Evolutionary conservation across 35 echinoderm and acorn worm species (phyloP).

Genomic region (Eucidaris tribuloides): DNA sequence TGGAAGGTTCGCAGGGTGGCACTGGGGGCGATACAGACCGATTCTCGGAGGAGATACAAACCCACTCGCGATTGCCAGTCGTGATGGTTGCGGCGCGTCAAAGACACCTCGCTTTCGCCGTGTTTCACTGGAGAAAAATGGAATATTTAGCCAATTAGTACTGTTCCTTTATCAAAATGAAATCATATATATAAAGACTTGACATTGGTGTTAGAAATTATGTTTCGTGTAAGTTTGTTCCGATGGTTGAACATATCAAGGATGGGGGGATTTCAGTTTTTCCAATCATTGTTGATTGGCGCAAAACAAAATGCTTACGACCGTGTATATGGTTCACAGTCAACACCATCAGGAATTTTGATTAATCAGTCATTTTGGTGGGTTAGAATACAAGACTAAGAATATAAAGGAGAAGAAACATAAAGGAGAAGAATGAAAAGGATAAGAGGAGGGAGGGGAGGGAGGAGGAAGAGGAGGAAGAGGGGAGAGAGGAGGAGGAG

Average conservation of each 20-base stretch:
- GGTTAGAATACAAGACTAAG: neutral
- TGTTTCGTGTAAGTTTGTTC: too few species aligned
- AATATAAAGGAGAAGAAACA: neutral
- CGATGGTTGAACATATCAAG: too few species aligned
- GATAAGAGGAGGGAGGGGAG: neutral
- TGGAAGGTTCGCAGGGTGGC: slow-evolving; percentile 51
- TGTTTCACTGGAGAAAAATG: neutral
- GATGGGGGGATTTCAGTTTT: too few species aligned
- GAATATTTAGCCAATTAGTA: neutral
- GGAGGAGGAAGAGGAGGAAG: neutral
- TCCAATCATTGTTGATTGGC: too few species aligned
- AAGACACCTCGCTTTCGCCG: neutral
- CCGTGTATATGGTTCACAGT: neutral
- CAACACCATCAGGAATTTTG: neutral
- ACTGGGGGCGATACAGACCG: slow-evolving; percentile 39
- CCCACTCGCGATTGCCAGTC: slow-evolving; percentile 66
- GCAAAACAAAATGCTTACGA: too few species aligned
- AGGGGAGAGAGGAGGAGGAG: neutral
- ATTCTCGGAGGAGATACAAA: slow-evolving; percentile 48
- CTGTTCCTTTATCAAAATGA: neutral
- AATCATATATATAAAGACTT: neutral
- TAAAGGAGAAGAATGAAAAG: neutral
- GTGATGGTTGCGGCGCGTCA: slow-evolving; percentile 57
- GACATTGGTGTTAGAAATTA: neutral
- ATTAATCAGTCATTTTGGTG: neutral